These are phyloP conservation scores for Crotalus viridis DNA, from an alignment of 2,113 vertebrate genomes.

Conservation along the genomic window DNA sequence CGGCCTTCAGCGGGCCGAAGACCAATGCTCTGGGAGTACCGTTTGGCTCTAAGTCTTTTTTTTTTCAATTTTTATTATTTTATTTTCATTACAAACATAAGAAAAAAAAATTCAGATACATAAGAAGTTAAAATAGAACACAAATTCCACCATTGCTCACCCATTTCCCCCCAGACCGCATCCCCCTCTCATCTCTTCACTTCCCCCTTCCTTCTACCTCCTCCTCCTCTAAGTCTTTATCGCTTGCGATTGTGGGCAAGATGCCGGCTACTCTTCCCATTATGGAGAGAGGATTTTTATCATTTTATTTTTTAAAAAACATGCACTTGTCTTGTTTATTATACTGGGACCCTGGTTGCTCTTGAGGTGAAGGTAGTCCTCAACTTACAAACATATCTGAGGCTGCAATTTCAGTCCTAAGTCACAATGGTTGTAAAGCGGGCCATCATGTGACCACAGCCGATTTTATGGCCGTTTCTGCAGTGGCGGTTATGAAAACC, in stretches of 20 bases:
- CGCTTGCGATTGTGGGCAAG: not conserved
- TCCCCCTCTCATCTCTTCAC: too few relatives aligned
- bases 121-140: too few relatives aligned
- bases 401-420: not conserved
- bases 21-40: not conserved
- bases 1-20: not conserved
- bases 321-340: not conserved
- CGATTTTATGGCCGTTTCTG: not conserved
- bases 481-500: not conserved
- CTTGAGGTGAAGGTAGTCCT: not conserved
- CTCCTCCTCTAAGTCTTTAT: not conserved
- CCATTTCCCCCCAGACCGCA: too few relatives aligned
- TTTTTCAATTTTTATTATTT: too few relatives aligned
- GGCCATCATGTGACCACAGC: not conserved
- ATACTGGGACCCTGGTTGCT: not conserved
- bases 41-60: not conserved
- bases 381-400: not conserved
- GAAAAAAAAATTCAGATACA: too few relatives aligned
- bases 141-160: too few relatives aligned
- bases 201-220: too few relatives aligned
- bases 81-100: too few relatives aligned
- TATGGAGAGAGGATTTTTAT: not conserved
- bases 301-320: not conserved
- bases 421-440: not conserved
- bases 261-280: not conserved